Evolutionary conservation across 2,113 vertebrate species (phyloP), one percentile per base, ranked within the genome.

Genomic region (Lagopus muta): DNA sequence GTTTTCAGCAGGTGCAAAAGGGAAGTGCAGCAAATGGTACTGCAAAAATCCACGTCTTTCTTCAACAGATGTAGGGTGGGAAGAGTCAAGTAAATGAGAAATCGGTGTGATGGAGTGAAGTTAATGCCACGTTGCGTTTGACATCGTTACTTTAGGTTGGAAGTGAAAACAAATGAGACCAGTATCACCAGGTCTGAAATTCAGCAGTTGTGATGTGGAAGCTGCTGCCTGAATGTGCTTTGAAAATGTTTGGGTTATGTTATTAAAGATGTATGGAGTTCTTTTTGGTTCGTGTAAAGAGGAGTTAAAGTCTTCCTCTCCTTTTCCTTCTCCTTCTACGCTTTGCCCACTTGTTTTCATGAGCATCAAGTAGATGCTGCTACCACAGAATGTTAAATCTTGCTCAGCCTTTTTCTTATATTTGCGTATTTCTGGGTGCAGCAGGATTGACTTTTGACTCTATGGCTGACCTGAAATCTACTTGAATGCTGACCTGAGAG

Each of bases 81-180:
- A 96, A 93, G 90, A 96, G 90, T 93, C 92, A 61, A 96, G 88
- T 86, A 96, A 96, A 95, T 92, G 87, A 96, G 82, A 90, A 78
- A 61, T 78, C 19, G 0, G 48, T 27, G 36, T 28, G 61, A 88
- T 94, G 93, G 94, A 94, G 78, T 75, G 52, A 57, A 89, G 75
- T 94, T 93, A 92, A 74, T 97, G 94, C 70, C 85, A 72, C 70
- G 89, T 91, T 81, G 92, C 90, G 78, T 57, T 86, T 96, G 90
- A 91, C 76, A 91, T 93, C 73, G 73, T 55, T 79, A 60, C 38
- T 86, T 94, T 84, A 32, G 40, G 40, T 60, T 61, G 93, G 88
- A 86, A 95, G 80, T 78, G 65, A 93, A 96, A 95, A 90, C 83
- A 96, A 93, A 86, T 86, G 79, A 74, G 94, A 95, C 90, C 77